phyloP scores from a whole-genome alignment of 2,888 invertebrate species.

The Allolobophora icterica region DNA sequence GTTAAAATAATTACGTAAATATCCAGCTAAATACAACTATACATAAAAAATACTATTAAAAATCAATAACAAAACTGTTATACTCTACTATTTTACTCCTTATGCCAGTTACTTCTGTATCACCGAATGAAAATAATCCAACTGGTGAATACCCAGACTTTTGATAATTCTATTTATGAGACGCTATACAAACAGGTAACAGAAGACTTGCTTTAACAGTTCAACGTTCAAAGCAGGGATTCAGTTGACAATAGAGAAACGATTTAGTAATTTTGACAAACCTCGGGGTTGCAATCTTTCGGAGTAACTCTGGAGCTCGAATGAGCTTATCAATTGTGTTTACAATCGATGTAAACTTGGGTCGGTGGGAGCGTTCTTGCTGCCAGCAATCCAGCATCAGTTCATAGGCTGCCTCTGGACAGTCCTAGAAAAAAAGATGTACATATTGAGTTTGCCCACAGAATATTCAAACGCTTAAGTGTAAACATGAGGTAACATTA shows the following conservation, averaged over 20 bases:
- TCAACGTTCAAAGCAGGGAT: not conserved
- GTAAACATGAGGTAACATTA: not conserved
- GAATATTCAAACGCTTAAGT: not conserved
- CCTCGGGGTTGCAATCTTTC: slow-evolving; percentile 67
- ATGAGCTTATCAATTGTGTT: slow-evolving; percentile 94
- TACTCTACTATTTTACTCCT: not conserved
- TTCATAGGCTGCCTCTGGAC: slow-evolving; percentile 96
- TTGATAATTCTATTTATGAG: not conserved
- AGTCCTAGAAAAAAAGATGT: slow-evolving; percentile 76
- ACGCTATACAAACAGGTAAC: too few relatives aligned
- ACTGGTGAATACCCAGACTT: not conserved
- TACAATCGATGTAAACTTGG: slow-evolving; percentile 90
- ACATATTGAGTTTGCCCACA: too few relatives aligned
- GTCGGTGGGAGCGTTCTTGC: slow-evolving; percentile 92
- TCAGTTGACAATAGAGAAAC: not conserved
- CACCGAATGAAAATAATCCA: not conserved
- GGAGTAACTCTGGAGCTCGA: slow-evolving; percentile 84
- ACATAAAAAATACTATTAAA: too few relatives aligned
- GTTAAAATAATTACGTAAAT: too few relatives aligned
- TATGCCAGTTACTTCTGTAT: not conserved
- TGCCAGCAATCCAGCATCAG: slow-evolving; percentile 99
- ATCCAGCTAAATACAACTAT: too few relatives aligned
- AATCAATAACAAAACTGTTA: not conserved
- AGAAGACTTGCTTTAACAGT: not conserved
- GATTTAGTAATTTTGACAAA: slow-evolving; percentile 57